Evolutionary conservation across 1,140 invertebrate genomes (phyloP), one percentile per base, ranked within the genome.

Genomic region (Semibalanus balanoides): DNA sequence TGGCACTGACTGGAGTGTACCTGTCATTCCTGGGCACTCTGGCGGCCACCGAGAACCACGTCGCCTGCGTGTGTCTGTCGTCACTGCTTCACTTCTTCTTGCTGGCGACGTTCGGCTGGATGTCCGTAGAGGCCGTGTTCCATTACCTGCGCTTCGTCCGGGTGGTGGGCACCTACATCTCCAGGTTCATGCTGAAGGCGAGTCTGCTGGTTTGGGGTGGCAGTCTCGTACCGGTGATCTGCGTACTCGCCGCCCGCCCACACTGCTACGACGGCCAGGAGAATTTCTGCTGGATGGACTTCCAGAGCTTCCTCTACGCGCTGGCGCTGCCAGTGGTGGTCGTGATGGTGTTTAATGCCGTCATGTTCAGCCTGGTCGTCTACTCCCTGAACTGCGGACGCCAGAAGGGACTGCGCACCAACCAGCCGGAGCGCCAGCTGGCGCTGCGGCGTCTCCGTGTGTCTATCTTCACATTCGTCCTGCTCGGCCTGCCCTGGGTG

Each of bases 81-180:
- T 81, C 83, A 7, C 76, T 84, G 22, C 80, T 86, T 0, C 85
- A 86, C 75, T 86, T 85, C 79, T 83, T 86, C 73, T 82, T 86
- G 31, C 78, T 86, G 27, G 83, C 82, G 0, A 83, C 84, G 0
- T 86, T 86, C 76, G 80, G 83, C 72, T 86, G 85, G 85, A 86
- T 86, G 85, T 79, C 85, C 43, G 83, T 86, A 31, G 84, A 85
- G 79, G 85, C 83, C 0, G 81, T 85, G 29, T 77, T 85, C 30
- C 85, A 85, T 78, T 86, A 86, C 75, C 79, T 85, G 3, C 83
- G 82, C 27, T 84, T 86, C 78, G 85, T 86, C 31, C 85, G 85
- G 78, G 83, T 86, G 14, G 81, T 86, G 30, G 83, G 84, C 7
- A n/a, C 84, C 14, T 82, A 86, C 79, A 83, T 85, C 72, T 82